Percentiles rank a stretch among this genome's conserved stretches.
phyloP scores from a whole-genome alignment of 2,888 invertebrate species.

The Xylota segnis region DNA sequence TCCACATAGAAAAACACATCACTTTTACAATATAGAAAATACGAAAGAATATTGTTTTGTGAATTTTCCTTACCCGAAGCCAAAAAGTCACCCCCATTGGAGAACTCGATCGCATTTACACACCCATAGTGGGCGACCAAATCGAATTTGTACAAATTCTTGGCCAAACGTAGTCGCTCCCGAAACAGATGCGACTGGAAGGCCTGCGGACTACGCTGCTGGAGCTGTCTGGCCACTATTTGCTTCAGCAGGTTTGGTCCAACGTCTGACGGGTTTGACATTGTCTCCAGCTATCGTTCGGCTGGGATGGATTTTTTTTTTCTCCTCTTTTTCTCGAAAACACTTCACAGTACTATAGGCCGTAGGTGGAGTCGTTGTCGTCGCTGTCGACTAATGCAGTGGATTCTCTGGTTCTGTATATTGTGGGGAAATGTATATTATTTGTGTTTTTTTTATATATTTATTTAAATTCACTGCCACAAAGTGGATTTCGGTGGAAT shows the following conservation, averaged over 20 bases:
- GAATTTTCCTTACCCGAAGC: slow-evolving; percentile 90
- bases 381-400: slow-evolving; percentile 18
- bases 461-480: slow-evolving; percentile 15
- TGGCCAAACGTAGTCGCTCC: slow-evolving; percentile 88
- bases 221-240: slow-evolving; percentile 66
- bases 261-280: slow-evolving; percentile 73
- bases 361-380: slow-evolving; percentile 29
- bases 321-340: background rate
- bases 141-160: slow-evolving; percentile 93
- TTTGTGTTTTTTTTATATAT: background rate
- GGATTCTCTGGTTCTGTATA: slow-evolving; percentile 17
- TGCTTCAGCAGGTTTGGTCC: slow-evolving; percentile 74
- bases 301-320: background rate
- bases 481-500: slow-evolving; percentile 23
- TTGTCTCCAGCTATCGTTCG: slow-evolving; percentile 59
- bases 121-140: slow-evolving; percentile 96
- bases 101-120: slow-evolving; percentile 98
- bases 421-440: slow-evolving; percentile 4
- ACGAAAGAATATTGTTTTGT: background rate
- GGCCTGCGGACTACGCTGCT: slow-evolving; percentile 74
- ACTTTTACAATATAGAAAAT: slow-evolving; percentile 8
- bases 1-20: slow-evolving; percentile 1
- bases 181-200: slow-evolving; percentile 82
- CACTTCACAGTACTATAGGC: background rate
- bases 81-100: slow-evolving; percentile 93